phyloP scores from a whole-genome alignment of 2,113 vertebrate genomes.

The Ondatra zibethicus region DNA sequence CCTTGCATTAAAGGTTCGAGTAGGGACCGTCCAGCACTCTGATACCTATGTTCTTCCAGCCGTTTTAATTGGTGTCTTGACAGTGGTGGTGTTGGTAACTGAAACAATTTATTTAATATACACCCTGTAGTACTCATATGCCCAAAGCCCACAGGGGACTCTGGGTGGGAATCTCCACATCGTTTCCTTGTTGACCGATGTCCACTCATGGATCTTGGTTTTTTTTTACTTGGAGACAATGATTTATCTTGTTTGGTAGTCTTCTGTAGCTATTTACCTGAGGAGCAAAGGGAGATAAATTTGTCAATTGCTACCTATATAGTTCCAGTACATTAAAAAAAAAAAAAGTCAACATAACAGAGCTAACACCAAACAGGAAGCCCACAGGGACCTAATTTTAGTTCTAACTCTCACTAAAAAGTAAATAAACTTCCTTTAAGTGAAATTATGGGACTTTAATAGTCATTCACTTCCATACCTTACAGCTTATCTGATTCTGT shows the following conservation, averaged over 20 bases:
- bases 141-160: constrained; percentile 81
- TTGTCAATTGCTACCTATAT: not conserved
- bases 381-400: not conserved
- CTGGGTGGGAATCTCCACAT: constrained; percentile 86
- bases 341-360: not conserved
- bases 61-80: constrained; percentile 97
- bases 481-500: not conserved
- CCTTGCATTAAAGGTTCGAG: constrained; percentile 98
- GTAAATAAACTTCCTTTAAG: not conserved
- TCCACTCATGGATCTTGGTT: constrained; percentile 87
- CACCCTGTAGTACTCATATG: constrained; percentile 82
- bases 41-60: constrained; percentile 97
- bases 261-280: constrained; percentile 50
- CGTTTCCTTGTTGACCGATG: constrained; percentile 84
- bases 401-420: constrained; percentile 34
- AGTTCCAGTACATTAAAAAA: constrained; percentile 6
- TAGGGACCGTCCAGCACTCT: constrained; percentile 95
- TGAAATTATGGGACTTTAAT: not conserved
- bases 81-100: constrained; percentile 94
- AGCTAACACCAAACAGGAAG: constrained; percentile 31
- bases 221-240: constrained; percentile 59
- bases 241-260: constrained; percentile 21
- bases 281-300: not conserved
- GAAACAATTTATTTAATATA: constrained; percentile 91
- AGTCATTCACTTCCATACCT: not conserved